Percentiles rank a stretch among this genome's conserved stretches.
Conservation (phyloP, 1,140 invertebrate genomes). For the Drosophila repleta region DNA sequence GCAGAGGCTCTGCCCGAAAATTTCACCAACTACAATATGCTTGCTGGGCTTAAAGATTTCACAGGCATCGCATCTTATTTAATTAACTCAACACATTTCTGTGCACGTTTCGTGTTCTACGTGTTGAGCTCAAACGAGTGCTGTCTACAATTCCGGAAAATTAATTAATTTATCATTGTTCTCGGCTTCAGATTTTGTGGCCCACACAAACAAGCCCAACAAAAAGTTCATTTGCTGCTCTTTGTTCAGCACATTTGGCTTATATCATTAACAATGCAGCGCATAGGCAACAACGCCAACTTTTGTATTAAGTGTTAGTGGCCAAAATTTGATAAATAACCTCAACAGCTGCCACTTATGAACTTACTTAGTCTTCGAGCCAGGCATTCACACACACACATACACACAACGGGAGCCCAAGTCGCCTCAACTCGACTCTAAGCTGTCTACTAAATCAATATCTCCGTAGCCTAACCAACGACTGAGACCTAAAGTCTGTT, state of each 20-base stretch:
- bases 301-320: conserved; percentile 51
- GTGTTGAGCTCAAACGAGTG: conserved; percentile 45
- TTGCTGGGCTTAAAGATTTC: conserved; percentile 9
- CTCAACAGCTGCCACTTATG: conserved; percentile 44
- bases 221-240: conserved; percentile 53
- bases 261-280: conserved; percentile 63
- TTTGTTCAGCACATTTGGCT: conserved; percentile 9
- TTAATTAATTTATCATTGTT: conserved; percentile 79
- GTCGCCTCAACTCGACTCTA: not conserved
- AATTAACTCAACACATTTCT: conserved; percentile 55
- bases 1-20: not conserved
- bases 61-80: conserved; percentile 21
- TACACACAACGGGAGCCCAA: not conserved
- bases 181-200: conserved; percentile 56
- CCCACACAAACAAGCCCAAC: not conserved
- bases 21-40: conserved; percentile 8
- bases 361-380: conserved; percentile 15
- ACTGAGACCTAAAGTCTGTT: not conserved
- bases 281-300: conserved; percentile 44
- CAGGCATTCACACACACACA: not conserved
- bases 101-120: conserved; percentile 48
- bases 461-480: not conserved
- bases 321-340: conserved; percentile 66
- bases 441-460: conserved; percentile 34
- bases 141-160: conserved; percentile 24